Percentiles rank a stretch among this genome's conserved stretches.
Evolutionary conservation across 2,113 vertebrate genomes (phyloP).

Genomic region (Bubalus kerabau): DNA sequence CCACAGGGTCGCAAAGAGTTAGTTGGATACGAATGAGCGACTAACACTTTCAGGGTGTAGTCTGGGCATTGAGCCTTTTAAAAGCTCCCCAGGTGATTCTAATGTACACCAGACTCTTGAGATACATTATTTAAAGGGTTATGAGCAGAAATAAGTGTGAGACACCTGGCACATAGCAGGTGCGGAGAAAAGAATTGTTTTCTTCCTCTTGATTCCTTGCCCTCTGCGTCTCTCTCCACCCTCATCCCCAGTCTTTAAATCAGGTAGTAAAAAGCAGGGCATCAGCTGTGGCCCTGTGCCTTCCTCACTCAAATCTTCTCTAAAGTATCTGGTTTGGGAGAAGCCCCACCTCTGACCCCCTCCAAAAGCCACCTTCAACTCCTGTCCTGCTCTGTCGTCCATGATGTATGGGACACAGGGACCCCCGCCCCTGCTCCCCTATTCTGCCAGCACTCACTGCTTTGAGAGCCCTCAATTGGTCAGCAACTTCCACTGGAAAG

Average conservation of each 20-base stretch:
- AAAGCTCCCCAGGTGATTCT: not conserved
- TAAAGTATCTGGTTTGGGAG: not conserved
- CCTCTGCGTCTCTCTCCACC: not conserved
- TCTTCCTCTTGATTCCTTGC: not conserved
- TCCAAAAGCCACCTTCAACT: not conserved
- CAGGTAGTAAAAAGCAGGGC: not conserved
- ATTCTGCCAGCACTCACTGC: not conserved
- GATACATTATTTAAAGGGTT: not conserved
- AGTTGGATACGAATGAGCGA: not conserved
- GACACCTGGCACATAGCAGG: not conserved
- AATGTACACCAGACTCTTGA: not conserved
- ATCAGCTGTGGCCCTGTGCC: not conserved
- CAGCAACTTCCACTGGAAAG: not conserved
- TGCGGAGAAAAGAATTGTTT: not conserved
- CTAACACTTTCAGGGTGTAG: not conserved
- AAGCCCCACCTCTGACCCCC: not conserved
- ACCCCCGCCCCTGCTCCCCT: not conserved
- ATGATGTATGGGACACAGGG: not conserved
- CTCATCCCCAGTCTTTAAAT: not conserved
- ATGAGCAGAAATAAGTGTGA: not conserved
- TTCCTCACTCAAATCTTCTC: not conserved
- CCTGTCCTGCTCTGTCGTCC: not conserved
- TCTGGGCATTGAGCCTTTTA: not conserved
- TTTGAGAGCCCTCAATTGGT: not conserved
- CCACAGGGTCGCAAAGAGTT: not conserved